Conservation (phyloP, 2,113 vertebrate species). For the Brevimyrus niger region DNA sequence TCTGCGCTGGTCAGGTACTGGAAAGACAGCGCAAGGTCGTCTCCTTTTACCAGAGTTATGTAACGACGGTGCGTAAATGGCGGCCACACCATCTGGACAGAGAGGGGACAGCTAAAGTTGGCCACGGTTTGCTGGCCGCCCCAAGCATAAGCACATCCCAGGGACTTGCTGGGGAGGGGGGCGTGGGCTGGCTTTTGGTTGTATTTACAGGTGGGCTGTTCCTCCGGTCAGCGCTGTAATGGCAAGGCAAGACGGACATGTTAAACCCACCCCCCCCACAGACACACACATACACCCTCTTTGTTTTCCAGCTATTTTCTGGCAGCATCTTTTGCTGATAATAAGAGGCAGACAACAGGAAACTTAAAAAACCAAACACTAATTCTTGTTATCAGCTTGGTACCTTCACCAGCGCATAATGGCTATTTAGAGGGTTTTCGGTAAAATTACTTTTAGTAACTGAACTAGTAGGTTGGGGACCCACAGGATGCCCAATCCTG, state of each 20-base stretch:
- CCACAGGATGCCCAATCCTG: background rate
- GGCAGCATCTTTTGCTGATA: background rate
- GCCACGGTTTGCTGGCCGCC: background rate
- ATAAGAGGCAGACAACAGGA: background rate
- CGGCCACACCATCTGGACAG: background rate
- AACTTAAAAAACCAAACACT: background rate
- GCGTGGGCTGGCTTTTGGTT: background rate
- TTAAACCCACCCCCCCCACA: background rate
- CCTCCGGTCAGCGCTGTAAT: background rate
- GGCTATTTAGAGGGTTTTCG: background rate
- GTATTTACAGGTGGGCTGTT: background rate
- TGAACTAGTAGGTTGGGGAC: background rate
- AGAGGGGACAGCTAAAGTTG: background rate
- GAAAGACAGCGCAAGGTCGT: background rate
- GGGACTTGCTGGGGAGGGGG: background rate
- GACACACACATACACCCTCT: background rate
- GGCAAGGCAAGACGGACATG: background rate
- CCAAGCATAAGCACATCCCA: background rate
- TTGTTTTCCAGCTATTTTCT: background rate
- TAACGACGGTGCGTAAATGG: background rate
- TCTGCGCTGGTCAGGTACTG: background rate
- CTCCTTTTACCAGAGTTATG: background rate
- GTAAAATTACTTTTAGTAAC: background rate
- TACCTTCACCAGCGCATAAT: background rate
- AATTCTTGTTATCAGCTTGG: background rate